These are phyloP conservation scores for Caenorhabditis angaria DNA, from an alignment of 2,888 invertebrate species.

Conservation along the genomic window DNA sequence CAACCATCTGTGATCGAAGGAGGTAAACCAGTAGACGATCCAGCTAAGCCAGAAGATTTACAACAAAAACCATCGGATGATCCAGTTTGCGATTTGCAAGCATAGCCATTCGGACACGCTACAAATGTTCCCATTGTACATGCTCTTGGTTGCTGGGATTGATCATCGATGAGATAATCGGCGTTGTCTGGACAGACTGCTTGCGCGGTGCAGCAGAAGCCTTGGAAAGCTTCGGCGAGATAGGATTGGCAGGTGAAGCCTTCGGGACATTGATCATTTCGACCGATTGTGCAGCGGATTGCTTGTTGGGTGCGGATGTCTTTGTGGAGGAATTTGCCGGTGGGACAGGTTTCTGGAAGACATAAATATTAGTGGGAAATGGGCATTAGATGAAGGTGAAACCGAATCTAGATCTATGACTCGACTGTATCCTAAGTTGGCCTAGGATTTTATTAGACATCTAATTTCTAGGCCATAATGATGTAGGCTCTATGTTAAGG, in stretches of 20 bases:
- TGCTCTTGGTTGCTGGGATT: constrained; percentile 51
- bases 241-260: constrained; percentile 54
- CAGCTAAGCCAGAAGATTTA: constrained; percentile 24
- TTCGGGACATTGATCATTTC: constrained; percentile 55
- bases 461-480: too few relatives aligned
- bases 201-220: constrained; percentile 54
- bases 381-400: too few relatives aligned
- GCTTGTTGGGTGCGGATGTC: constrained; percentile 44
- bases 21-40: constrained; percentile 36
- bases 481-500: too few relatives aligned
- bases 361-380: too few relatives aligned
- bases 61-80: constrained; percentile 56
- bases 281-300: constrained; percentile 55
- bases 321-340: constrained; percentile 54
- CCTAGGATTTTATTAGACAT: too few relatives aligned
- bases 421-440: too few relatives aligned
- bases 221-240: constrained; percentile 55
- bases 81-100: constrained; percentile 44
- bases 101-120: constrained; percentile 53
- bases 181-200: constrained; percentile 57
- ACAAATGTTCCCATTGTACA: constrained; percentile 59
- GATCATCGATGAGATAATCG: constrained; percentile 53
- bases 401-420: too few relatives aligned
- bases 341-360: constrained; percentile 56
- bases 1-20: constrained; percentile 51